Conservation (phyloP, 2,888 invertebrate genomes). For the Listrodromus nycthemerus region DNA sequence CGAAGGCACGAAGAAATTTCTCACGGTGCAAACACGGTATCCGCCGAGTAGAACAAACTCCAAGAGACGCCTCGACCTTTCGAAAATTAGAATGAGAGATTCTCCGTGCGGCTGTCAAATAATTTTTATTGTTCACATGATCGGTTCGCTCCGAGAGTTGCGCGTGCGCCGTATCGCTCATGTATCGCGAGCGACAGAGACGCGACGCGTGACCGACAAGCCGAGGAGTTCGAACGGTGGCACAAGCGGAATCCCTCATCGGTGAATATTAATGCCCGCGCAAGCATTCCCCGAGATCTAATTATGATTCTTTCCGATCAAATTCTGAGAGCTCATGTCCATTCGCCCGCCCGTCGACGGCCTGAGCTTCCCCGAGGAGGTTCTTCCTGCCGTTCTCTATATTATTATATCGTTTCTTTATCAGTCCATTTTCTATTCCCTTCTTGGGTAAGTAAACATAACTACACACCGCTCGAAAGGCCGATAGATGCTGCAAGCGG, state of each 20-base stretch:
- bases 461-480: conserved; percentile 16
- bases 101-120: background rate
- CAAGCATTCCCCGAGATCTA: conserved; percentile 40
- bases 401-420: conserved; percentile 2
- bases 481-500: conserved; percentile 3
- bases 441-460: conserved; percentile 9
- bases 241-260: conserved; percentile 46
- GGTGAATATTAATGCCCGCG: conserved; percentile 57
- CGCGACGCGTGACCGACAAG: conserved; percentile 44
- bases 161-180: background rate
- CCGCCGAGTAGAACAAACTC: background rate
- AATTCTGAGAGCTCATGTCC: conserved; percentile 7
- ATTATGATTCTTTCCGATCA: conserved; percentile 49
- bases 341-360: conserved; percentile 17
- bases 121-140: background rate
- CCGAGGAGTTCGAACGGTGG: conserved; percentile 29
- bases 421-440: conserved; percentile 37
- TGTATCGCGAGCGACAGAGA: conserved; percentile 16
- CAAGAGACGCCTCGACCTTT: background rate
- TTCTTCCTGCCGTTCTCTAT: conserved; percentile 10
- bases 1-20: conserved; percentile 9
- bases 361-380: background rate
- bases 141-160: background rate
- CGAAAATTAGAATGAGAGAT: background rate
- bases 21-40: background rate